A percentile compares a stretch with the other conserved stretches of the same genome.
These are phyloP conservation scores for Helicolenus hilgendorfi DNA, from an alignment of 2,797 vertebrate genomes.

Conservation along the genomic window DNA sequence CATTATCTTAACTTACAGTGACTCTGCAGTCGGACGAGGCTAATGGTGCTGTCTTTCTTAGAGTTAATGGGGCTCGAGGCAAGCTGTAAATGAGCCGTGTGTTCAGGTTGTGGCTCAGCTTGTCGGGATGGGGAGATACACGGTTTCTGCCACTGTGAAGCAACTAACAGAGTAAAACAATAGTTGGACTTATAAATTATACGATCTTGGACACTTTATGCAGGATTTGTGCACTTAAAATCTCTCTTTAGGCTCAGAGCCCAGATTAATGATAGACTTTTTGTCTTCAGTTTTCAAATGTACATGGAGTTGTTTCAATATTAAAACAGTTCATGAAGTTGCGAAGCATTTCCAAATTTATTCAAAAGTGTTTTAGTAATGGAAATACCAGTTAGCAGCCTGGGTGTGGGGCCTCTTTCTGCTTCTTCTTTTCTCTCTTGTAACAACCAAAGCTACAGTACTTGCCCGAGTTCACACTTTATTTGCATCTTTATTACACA, in stretches of 20 bases:
- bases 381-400: neutral
- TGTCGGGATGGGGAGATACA: neutral
- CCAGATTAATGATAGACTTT: neutral
- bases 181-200: neutral
- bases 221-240: neutral
- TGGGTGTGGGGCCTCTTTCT: neutral
- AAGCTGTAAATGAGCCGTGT: neutral
- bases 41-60: slow-evolving; percentile 38
- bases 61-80: slow-evolving; percentile 35
- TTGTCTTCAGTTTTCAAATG: neutral
- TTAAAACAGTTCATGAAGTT: neutral
- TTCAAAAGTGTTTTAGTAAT: neutral
- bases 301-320: neutral
- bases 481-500: slow-evolving; percentile 47
- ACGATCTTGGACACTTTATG: neutral
- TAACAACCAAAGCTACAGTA: neutral
- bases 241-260: neutral
- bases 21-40: slow-evolving; percentile 3
- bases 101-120: slow-evolving; percentile 2
- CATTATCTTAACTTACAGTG: slow-evolving; percentile 23
- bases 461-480: neutral
- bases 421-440: neutral
- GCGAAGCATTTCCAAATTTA: neutral
- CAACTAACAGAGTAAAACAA: neutral
- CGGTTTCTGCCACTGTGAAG: neutral